Evolutionary conservation across 2,797 vertebrate species (phyloP).

Genomic region (Enteromius thamalakanensis): DNA sequence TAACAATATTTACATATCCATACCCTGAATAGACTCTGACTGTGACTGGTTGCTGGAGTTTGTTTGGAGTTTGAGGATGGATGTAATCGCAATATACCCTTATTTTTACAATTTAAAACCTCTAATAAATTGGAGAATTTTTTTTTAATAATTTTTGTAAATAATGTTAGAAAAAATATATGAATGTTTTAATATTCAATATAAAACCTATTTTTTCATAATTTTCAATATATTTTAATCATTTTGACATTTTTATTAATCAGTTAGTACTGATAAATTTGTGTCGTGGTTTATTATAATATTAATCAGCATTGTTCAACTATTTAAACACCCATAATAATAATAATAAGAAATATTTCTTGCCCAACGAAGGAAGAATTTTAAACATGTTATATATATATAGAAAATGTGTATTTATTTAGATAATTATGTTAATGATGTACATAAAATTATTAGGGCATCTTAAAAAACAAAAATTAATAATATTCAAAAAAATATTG

Average conservation of each 20-base stretch:
- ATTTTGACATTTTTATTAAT: background rate
- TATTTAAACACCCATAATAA: background rate
- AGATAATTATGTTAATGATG: no score
- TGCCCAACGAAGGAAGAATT: background rate
- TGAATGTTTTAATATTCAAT: no score
- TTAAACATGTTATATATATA: background rate
- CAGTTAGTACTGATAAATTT: background rate
- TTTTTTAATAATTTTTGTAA: background rate
- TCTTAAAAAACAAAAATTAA: background rate
- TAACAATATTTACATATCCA: slow-evolving; percentile 35
- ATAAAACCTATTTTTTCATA: no score
- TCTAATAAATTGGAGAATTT: background rate
- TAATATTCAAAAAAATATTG: background rate
- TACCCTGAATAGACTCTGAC: slow-evolving; percentile 14
- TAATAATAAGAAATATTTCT: background rate
- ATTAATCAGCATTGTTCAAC: background rate
- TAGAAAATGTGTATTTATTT: no score
- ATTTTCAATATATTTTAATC: no score
- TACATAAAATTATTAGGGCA: no score
- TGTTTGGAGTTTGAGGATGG: slow-evolving; percentile 25
- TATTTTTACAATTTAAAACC: background rate
- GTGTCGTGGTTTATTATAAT: background rate
- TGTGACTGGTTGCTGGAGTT: slow-evolving; percentile 13
- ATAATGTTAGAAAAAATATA: background rate
- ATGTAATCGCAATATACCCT: background rate